Base-by-base conservation (phyloP, 2,113 vertebrate genomes). In the Onychorhynchus coronatus region DNA sequence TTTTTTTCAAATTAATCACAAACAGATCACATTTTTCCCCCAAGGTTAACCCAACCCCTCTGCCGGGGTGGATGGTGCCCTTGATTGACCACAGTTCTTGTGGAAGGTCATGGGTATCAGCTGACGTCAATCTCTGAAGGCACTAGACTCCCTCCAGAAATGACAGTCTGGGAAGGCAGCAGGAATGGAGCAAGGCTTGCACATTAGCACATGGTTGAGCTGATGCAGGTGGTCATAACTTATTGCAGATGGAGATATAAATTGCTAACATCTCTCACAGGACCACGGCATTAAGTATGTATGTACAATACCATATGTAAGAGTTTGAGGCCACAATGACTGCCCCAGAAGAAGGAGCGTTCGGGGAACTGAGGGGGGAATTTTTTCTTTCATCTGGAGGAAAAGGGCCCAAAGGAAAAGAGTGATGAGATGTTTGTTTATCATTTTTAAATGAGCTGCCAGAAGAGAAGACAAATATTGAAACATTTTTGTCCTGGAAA, bases 201-300 rank as follows among this genome's bases (percentile, higher is more conserved):
- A 55, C 35, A 62, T 46, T 58, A 95, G 46, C 55, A 49, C 46
- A 81, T 5, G 41, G 44, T 1, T 92, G 83, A 94, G 56, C 62
- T 92, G 84, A 62, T 76, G 81, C 94, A 97, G 87, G 93, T 95
- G 94, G 85, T 78, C 88, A 75, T 96, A 96, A 96, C 82, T 91
- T 65, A 12, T 56, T 94, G 68, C 88, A 93, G 93, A 91, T 92
- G 72, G 65, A 92, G 52, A 44, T 71, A 93, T 80, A 90, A 88
- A 94, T 84, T 94, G 61, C 90, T 88, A 79, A 88, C 76, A 92
- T 93, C 59, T 91, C 88, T 96, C 93, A 19, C 39, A 94, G 91
- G 93, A 91, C 66, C 52, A 11, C 13, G 41, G 39, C 31, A 67
- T 44, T 81, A 90, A 74, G 79, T 63, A 44, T 46, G 73, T 56